Conservation (phyloP, 2,888 invertebrate species). For the Saturnia japonica region DNA sequence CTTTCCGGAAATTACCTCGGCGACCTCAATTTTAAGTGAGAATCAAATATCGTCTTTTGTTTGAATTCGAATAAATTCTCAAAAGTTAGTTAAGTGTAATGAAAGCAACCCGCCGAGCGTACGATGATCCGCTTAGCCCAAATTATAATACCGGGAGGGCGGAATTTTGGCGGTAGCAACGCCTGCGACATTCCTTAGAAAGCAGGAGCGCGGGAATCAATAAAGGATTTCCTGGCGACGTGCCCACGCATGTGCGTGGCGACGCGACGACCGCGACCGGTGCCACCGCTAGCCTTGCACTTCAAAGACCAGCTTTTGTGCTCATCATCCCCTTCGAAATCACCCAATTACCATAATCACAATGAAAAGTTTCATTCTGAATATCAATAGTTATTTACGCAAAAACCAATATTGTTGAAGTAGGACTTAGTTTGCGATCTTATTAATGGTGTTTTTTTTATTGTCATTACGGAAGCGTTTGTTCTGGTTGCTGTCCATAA, state of each 20-base stretch:
- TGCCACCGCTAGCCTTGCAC: slow-evolving; percentile 27
- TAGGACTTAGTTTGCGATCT: background rate
- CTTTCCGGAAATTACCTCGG: slow-evolving; percentile 21
- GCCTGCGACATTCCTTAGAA: slow-evolving; percentile 79
- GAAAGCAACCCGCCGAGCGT: slow-evolving; percentile 53
- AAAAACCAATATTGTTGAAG: background rate
- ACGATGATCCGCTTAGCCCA: slow-evolving; percentile 64
- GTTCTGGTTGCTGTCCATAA: slow-evolving; percentile 58
- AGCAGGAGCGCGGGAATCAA: slow-evolving; percentile 80
- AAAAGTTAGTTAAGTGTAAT: slow-evolving; percentile 45
- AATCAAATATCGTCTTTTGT: slow-evolving; percentile 22
- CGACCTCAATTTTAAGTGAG: slow-evolving; percentile 20
- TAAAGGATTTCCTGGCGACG: slow-evolving; percentile 81
- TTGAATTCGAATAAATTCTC: slow-evolving; percentile 37
- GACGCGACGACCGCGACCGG: slow-evolving; percentile 39
- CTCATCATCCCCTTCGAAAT: slow-evolving; percentile 10
- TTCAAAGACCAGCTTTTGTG: slow-evolving; percentile 14
- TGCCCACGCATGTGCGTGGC: slow-evolving; percentile 82
- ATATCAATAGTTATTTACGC: background rate
- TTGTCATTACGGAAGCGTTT: slow-evolving; percentile 34
- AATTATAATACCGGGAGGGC: slow-evolving; percentile 65
- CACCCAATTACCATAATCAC: slow-evolving; percentile 4
- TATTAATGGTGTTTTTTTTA: slow-evolving; percentile 33
- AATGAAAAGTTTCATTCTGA: background rate
- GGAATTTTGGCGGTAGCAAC: slow-evolving; percentile 73